phyloP scores from a whole-genome alignment of 1,140 invertebrate genomes.

The Lepidurus packardi region DNA sequence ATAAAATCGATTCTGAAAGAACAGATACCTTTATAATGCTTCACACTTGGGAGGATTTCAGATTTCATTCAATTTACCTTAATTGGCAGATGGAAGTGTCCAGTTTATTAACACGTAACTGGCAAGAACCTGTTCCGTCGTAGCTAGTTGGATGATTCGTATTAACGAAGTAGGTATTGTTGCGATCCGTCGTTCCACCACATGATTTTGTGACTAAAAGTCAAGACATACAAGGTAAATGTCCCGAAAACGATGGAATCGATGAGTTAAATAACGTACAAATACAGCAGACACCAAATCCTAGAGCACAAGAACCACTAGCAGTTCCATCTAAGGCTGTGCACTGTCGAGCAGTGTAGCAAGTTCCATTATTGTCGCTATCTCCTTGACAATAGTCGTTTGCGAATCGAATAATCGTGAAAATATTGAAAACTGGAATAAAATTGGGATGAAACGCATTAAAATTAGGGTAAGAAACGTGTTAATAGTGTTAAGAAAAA shows the following conservation, averaged over 20 bases:
- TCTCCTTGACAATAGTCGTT: not conserved
- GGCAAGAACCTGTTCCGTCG: not conserved
- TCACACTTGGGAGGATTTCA: not conserved
- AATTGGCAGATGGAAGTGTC: not conserved
- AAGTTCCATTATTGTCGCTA: not conserved
- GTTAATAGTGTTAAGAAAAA: too few species aligned
- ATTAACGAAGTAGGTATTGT: conserved; percentile 11
- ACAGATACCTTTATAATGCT: not conserved
- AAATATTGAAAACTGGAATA: not conserved
- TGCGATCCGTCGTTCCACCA: not conserved
- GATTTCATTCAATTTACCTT: not conserved
- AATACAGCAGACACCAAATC: not conserved
- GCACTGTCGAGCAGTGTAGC: not conserved
- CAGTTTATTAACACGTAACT: not conserved
- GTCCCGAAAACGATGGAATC: not conserved
- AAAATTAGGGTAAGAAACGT: too few species aligned
- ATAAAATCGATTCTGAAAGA: not conserved
- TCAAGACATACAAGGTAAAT: not conserved
- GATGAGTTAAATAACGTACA: not conserved
- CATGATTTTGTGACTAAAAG: not conserved
- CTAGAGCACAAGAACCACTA: not conserved
- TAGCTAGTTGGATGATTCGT: not conserved
- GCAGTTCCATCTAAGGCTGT: not conserved
- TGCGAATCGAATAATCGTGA: not conserved
- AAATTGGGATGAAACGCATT: not conserved